These are phyloP conservation scores for Grallaria varia DNA, from an alignment of 2,113 vertebrate species.

Conservation along the genomic window DNA sequence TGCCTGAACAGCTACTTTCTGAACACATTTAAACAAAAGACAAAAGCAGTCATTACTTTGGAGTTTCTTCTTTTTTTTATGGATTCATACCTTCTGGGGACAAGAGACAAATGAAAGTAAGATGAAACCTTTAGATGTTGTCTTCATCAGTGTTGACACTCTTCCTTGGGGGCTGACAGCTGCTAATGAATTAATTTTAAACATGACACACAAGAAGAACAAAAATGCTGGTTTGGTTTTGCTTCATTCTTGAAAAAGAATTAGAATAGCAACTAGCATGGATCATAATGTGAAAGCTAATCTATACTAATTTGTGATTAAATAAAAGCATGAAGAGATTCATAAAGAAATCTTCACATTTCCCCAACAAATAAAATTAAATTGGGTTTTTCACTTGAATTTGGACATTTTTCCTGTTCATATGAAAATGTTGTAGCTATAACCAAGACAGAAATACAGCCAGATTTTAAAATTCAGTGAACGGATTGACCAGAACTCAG, in stretches of 20 bases:
- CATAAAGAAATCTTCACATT: background rate
- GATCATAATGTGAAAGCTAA: background rate
- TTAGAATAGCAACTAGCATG: background rate
- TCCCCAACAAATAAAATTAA: background rate
- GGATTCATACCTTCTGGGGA: conserved; percentile 67
- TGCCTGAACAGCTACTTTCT: conserved; percentile 54
- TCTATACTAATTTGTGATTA: background rate
- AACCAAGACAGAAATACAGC: background rate
- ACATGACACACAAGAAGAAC: conserved; percentile 45
- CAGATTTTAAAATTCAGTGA: background rate
- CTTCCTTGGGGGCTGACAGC: conserved; percentile 63
- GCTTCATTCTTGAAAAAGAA: background rate
- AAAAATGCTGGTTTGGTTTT: background rate
- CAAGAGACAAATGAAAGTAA: conserved; percentile 70
- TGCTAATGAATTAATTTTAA: conserved; percentile 74
- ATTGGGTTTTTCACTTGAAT: background rate
- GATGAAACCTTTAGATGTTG: conserved; percentile 69
- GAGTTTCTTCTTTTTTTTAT: background rate
- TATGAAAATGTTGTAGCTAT: background rate
- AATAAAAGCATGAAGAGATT: background rate
- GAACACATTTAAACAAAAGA: conserved; percentile 45
- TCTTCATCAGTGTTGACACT: conserved; percentile 63
- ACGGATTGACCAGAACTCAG: background rate
- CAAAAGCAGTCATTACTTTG: conserved; percentile 47
- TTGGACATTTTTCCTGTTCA: background rate